Percentiles rank a stretch among this genome's conserved stretches.
These are phyloP conservation scores for Drosophila neocordata DNA, from an alignment of 1,140 invertebrate species.

Conservation along the genomic window DNA sequence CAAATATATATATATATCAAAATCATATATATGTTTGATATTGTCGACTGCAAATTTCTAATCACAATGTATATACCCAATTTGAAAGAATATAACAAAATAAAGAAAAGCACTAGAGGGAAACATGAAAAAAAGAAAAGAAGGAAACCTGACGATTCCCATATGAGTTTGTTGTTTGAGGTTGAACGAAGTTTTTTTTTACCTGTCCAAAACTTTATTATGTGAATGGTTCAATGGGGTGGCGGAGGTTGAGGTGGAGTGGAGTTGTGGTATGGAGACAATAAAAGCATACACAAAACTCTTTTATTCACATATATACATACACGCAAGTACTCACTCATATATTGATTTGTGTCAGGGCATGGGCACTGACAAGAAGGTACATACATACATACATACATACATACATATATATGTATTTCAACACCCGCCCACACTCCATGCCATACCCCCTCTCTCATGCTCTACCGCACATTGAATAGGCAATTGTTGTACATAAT, in stretches of 20 bases:
- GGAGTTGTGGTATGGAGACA: not conserved
- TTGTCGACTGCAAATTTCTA: not conserved
- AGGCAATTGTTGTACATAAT: slow-evolving; percentile 45
- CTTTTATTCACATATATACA: slow-evolving; percentile 13
- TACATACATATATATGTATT: not conserved
- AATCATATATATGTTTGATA: no score
- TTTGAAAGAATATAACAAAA: slow-evolving; percentile 14
- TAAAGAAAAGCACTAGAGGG: slow-evolving; percentile 17
- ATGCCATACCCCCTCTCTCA: not conserved
- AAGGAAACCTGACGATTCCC: not conserved
- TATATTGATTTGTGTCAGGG: slow-evolving; percentile 23
- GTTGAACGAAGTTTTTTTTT: not conserved
- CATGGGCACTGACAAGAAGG: slow-evolving; percentile 11
- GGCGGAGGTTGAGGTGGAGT: not conserved
- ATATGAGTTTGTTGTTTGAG: slow-evolving; percentile 11
- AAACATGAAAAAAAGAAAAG: not conserved
- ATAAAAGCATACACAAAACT: not conserved
- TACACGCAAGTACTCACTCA: slow-evolving; percentile 13
- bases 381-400: not conserved
- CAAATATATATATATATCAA: no score
- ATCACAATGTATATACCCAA: not conserved
- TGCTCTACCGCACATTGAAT: slow-evolving; percentile 38
- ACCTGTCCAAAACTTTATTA: slow-evolving; percentile 3
- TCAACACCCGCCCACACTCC: not conserved
- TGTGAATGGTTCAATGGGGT: not conserved